Conservation (phyloP, 2,888 invertebrate genomes). For the Andrena fulva region DNA sequence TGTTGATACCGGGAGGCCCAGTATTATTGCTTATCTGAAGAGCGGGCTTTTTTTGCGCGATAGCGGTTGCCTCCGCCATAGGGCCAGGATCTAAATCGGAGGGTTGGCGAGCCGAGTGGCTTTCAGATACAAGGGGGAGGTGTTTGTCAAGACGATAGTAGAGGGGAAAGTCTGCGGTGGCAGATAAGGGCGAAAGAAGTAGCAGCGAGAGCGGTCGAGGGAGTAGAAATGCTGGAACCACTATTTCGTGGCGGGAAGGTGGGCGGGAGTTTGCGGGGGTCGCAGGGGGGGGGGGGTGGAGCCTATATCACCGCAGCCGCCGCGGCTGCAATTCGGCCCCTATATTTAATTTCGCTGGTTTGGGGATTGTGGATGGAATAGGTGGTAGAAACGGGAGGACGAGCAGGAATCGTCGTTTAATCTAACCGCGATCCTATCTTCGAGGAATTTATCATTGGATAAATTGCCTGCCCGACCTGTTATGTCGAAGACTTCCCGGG, state of each 20-base stretch:
- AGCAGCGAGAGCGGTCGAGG: conserved; percentile 42
- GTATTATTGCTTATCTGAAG: conserved; percentile 61
- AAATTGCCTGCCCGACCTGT: conserved; percentile 73
- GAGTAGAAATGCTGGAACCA: conserved; percentile 64
- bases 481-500: conserved; percentile 30
- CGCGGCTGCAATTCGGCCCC: conserved; percentile 81
- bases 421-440: conserved; percentile 84
- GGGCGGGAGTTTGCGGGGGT: conserved; percentile 14
- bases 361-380: conserved; percentile 67
- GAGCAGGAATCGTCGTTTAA: conserved; percentile 82
- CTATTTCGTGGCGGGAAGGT: conserved; percentile 45
- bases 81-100: conserved; percentile 65
- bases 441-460: conserved; percentile 84
- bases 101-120: conserved; percentile 73
- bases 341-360: conserved; percentile 82
- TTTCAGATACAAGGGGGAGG: conserved; percentile 78
- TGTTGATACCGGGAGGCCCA: conserved; percentile 53
- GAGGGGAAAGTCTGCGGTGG: conserved; percentile 80
- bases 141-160: conserved; percentile 77
- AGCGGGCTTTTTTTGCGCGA: conserved; percentile 58
- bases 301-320: conserved; percentile 77
- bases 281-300: conserved; percentile 42
- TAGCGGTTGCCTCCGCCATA: conserved; percentile 53
- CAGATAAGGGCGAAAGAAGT: conserved; percentile 79
- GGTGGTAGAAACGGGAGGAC: conserved; percentile 60